phyloP scores from a whole-genome alignment of 2,888 invertebrate genomes.

The Willowsia nigromaculata region DNA sequence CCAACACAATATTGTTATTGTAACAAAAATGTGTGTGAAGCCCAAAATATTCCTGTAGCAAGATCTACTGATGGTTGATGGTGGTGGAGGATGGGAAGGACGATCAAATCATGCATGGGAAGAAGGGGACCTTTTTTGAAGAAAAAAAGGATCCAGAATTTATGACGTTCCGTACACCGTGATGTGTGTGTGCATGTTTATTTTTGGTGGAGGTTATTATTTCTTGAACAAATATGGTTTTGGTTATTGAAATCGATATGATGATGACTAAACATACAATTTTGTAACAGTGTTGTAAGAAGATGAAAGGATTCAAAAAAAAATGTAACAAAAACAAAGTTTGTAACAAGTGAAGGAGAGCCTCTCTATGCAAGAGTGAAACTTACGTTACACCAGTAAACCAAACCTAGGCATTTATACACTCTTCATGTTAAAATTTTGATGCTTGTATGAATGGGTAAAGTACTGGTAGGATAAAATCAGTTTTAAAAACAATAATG shows the following conservation, averaged over 20 bases:
- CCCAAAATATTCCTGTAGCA: background rate
- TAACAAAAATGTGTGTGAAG: background rate
- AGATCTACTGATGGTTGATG: background rate
- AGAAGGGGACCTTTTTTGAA: constrained; percentile 50
- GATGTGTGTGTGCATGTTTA: background rate
- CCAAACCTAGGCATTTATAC: no score
- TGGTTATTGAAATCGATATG: constrained; percentile 67
- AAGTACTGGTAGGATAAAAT: background rate
- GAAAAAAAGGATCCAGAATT: background rate
- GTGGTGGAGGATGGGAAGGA: background rate
- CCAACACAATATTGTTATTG: constrained; percentile 22
- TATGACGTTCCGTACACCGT: background rate
- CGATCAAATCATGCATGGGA: constrained; percentile 28
- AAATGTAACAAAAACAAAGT: constrained; percentile 37
- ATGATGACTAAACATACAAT: constrained; percentile 22
- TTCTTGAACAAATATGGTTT: constrained; percentile 69
- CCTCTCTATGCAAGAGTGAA: background rate
- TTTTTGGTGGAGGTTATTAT: background rate
- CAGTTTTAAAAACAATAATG: background rate
- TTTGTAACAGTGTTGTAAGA: constrained; percentile 33
- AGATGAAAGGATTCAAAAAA: background rate
- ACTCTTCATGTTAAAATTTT: background rate
- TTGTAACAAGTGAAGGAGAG: background rate
- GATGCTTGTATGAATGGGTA: background rate
- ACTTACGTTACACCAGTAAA: no score